These are phyloP conservation scores for Lineus longissimus DNA, from an alignment of 1,140 invertebrate species.

Conservation along the genomic window DNA sequence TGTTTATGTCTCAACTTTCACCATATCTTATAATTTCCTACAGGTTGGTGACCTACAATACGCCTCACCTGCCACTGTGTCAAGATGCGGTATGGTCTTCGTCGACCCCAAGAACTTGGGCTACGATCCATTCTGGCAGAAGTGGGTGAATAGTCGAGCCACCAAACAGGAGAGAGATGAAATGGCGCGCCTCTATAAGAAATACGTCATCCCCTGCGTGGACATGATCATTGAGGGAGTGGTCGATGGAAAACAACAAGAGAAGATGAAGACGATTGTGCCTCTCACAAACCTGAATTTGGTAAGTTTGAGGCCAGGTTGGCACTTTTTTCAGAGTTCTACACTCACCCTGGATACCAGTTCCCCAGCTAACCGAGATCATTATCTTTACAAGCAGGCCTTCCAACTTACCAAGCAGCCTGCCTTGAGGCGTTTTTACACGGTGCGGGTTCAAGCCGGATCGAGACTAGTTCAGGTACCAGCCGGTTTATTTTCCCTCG, in stretches of 20 bases:
- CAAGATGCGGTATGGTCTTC: constrained; percentile 56
- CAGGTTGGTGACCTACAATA: constrained; percentile 78
- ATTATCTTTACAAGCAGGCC: neutral
- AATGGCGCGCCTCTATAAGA: constrained; percentile 64
- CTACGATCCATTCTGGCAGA: constrained; percentile 78
- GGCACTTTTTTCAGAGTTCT: too few species aligned
- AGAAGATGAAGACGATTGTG: constrained; percentile 74
- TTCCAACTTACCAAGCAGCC: neutral
- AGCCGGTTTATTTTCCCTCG: too few species aligned
- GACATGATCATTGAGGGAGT: constrained; percentile 73
- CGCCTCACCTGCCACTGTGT: constrained; percentile 55
- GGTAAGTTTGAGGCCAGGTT: constrained; percentile 57
- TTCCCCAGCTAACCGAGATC: neutral
- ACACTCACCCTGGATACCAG: neutral
- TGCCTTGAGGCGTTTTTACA: too few species aligned
- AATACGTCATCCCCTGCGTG: constrained; percentile 68
- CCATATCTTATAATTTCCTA: neutral
- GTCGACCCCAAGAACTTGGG: constrained; percentile 82
- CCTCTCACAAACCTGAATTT: constrained; percentile 80
- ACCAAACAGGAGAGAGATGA: constrained; percentile 47
- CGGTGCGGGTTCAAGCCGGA: too few species aligned
- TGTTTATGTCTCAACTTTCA: too few species aligned
- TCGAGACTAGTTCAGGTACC: too few species aligned
- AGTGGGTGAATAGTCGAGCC: constrained; percentile 60
- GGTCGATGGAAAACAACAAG: constrained; percentile 62